Evolutionary conservation across 2,113 vertebrate genomes (phyloP).

Genomic region (Pogona vitticeps): DNA sequence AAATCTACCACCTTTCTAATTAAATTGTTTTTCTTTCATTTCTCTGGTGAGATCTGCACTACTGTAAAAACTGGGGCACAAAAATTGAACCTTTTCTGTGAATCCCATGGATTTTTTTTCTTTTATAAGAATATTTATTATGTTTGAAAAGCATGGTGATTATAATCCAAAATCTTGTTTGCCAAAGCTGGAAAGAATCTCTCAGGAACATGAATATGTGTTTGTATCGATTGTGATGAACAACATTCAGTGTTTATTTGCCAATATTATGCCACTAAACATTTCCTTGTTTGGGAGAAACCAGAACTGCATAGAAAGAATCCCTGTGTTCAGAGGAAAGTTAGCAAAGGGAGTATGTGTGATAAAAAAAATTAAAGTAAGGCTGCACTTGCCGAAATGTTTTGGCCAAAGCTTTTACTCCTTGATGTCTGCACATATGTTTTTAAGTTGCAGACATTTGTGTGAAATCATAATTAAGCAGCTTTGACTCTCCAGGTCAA

Average conservation of each 20-base stretch:
- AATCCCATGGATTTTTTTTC: not conserved
- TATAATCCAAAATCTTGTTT: not conserved
- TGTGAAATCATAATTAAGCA: rapidly evolving
- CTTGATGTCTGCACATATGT: conserved; percentile 32
- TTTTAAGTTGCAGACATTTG: conserved; percentile 20
- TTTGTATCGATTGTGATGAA: not conserved
- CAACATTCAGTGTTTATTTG: not conserved
- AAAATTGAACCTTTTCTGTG: not conserved
- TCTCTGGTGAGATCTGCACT: not conserved
- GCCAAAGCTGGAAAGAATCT: not conserved
- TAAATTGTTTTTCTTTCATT: not conserved
- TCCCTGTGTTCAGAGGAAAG: not conserved
- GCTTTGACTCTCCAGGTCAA: conserved; percentile 9
- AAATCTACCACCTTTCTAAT: not conserved
- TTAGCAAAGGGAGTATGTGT: not conserved
- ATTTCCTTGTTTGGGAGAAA: too few relatives aligned
- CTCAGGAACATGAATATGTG: not conserved
- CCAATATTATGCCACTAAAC: not conserved
- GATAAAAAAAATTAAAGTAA: not conserved
- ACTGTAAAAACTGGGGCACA: not conserved
- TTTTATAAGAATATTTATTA: not conserved
- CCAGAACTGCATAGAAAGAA: not conserved
- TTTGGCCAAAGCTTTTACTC: conserved; percentile 16
- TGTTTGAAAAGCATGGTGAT: not conserved
- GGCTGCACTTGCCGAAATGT: too few relatives aligned